phyloP scores from a whole-genome alignment of 2,888 invertebrate genomes.

The Lepidonotus clava region DNA sequence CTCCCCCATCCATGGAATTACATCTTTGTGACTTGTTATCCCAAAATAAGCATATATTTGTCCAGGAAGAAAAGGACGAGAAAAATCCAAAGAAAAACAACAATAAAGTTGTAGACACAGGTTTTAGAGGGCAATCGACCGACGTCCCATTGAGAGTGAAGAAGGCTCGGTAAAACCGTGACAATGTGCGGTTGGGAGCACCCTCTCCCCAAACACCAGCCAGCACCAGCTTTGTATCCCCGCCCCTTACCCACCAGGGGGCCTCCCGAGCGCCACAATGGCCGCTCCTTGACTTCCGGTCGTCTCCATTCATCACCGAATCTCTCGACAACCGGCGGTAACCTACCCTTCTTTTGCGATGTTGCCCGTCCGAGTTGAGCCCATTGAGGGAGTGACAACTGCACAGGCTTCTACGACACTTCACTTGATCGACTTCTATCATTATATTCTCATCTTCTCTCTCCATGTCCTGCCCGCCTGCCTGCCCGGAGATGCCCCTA shows the following conservation, averaged over 20 bases:
- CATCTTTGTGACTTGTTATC: too few relatives aligned
- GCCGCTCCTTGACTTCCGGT: constrained; percentile 45
- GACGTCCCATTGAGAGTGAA: constrained; percentile 4
- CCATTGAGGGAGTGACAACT: background rate
- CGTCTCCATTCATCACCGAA: constrained; percentile 22
- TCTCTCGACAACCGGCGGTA: constrained; percentile 2
- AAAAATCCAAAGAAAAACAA: background rate
- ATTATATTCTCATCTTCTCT: constrained; percentile 17
- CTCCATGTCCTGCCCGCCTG: background rate
- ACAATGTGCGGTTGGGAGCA: constrained; percentile 43
- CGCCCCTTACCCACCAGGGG: constrained; percentile 20
- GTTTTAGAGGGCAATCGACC: background rate
- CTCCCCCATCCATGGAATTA: too few relatives aligned
- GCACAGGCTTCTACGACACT: constrained; percentile 1
- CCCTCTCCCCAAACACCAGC: constrained; percentile 24
- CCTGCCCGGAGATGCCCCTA: background rate
- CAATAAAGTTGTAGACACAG: constrained; percentile 20
- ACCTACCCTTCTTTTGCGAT: constrained; percentile 15
- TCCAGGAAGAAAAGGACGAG: background rate
- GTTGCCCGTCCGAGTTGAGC: background rate
- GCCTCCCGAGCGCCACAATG: constrained; percentile 21
- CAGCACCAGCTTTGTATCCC: constrained; percentile 11
- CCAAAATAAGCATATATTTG: too few relatives aligned
- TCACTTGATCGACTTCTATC: constrained; percentile 28
- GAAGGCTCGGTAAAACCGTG: constrained; percentile 13